Conservation (phyloP, 2,888 invertebrate genomes). For the Thecocarcelia acutangulata region DNA sequence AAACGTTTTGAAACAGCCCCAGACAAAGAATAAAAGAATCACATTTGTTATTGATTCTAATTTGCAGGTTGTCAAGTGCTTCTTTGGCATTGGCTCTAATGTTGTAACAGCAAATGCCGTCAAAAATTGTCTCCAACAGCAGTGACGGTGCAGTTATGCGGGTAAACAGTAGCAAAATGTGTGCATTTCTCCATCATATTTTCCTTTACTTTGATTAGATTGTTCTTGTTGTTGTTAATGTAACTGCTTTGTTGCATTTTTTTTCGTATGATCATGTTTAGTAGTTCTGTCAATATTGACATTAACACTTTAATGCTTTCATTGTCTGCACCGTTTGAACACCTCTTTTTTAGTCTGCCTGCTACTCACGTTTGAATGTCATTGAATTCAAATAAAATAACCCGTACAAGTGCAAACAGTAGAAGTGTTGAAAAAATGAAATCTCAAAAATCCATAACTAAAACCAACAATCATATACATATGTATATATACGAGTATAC, state of each 20-base stretch:
- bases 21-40: slow-evolving; percentile 25
- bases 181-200: slow-evolving; percentile 51
- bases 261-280: slow-evolving; percentile 66
- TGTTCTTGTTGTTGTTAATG: slow-evolving; percentile 1
- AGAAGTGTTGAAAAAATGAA: slow-evolving; percentile 2
- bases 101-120: slow-evolving; percentile 25
- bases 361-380: slow-evolving; percentile 54
- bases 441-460: slow-evolving; percentile 28
- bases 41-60: slow-evolving; percentile 68
- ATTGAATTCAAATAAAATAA: slow-evolving; percentile 39
- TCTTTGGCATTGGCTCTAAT: slow-evolving; percentile 25
- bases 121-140: slow-evolving; percentile 57
- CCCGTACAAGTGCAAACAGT: not conserved
- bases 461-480: slow-evolving; percentile 44
- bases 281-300: slow-evolving; percentile 70
- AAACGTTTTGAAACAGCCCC: slow-evolving; percentile 28
- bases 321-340: slow-evolving; percentile 61
- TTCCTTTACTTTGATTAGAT: slow-evolving; percentile 11
- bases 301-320: slow-evolving; percentile 68
- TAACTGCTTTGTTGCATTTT: slow-evolving; percentile 36
- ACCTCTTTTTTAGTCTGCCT: slow-evolving; percentile 44
- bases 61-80: slow-evolving; percentile 68
- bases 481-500: not conserved
- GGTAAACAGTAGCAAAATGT: slow-evolving; percentile 56
- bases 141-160: slow-evolving; percentile 19